Evolutionary conservation across 2,888 invertebrate genomes (phyloP), one percentile per base, ranked within the genome.

Genomic region (Thera obeliscata): DNA sequence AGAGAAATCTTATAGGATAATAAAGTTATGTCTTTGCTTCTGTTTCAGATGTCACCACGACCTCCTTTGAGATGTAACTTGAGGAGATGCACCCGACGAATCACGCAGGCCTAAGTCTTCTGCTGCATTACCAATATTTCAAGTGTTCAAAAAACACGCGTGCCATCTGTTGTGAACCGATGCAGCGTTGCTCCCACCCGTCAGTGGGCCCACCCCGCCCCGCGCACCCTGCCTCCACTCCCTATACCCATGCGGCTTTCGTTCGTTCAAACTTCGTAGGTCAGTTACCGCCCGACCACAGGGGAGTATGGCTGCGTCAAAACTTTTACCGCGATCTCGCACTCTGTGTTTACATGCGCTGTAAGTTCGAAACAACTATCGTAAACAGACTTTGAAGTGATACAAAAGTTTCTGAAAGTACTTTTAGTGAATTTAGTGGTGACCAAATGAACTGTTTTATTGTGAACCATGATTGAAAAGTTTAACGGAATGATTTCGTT

Each of bases 261-360:
- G 90, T 91, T 90, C 90, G 91, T 93, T 91, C 91, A 93, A 93
- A 93, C 93, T 93, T 94, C 93, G 93, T 93, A 94, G 94, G 94
- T 94, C 94, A 94, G 94, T 94, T 94, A 94, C 94, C 93, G 94
- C 91, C 91, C 90, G 91, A 93, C 92, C 93, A 90, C 93, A 91
- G 87, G 88, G 89, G 92, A 94, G 93, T 84, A 93, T 93, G 94
- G 94, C 91, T 89, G 94, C 89, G 93, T 90, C 87, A 90, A 91
- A 91, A 90, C 85, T 91, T 92, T 91, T 90, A 84, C 83, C 89
- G 89, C 91, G 89, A 82, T 81, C 87, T 83, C 91, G 87, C 88
- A 89, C 81, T 89, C 84, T 86, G 82, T 93, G 93, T 93, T 92
- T 93, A 93, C 93, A 90, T 88, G 84, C 88, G 88, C 81, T 89